Percentiles rank a stretch among this genome's conserved stretches.
Conservation (phyloP, 1,140 invertebrate genomes). For the Portunus trituberculatus region DNA sequence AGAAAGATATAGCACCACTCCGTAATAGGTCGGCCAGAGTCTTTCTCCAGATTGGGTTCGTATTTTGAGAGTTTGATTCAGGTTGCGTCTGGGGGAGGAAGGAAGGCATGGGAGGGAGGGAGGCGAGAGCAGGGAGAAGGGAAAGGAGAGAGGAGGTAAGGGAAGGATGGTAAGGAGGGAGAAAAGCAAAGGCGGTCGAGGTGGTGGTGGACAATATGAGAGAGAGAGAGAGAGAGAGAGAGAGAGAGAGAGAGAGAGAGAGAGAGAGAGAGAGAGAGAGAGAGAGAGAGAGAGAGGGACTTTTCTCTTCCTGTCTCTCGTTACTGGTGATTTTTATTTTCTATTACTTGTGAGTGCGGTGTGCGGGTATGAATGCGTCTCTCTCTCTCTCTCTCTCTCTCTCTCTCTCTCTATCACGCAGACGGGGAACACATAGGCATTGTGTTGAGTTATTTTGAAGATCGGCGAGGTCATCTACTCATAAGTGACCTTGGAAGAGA, state of each 20-base stretch:
- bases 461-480: too few relatives aligned
- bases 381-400: background rate
- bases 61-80: conserved; percentile 52
- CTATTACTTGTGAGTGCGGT: background rate
- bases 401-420: background rate
- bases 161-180: background rate
- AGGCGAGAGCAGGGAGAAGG: background rate
- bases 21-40: conserved; percentile 41
- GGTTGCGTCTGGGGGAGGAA: background rate
- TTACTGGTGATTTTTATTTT: background rate
- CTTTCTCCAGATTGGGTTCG: conserved; percentile 54
- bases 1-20: conserved; percentile 48
- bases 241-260: background rate
- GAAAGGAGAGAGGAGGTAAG: background rate
- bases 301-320: background rate
- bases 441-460: too few relatives aligned
- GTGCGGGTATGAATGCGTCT: background rate
- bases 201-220: background rate
- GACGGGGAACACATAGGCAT: too few relatives aligned
- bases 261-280: background rate
- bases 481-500: too few relatives aligned
- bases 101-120: background rate
- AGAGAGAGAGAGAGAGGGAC: background rate
- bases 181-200: background rate
- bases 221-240: background rate